phyloP scores from a whole-genome alignment of 2,888 invertebrate species.

The Bellardia bayeri region DNA sequence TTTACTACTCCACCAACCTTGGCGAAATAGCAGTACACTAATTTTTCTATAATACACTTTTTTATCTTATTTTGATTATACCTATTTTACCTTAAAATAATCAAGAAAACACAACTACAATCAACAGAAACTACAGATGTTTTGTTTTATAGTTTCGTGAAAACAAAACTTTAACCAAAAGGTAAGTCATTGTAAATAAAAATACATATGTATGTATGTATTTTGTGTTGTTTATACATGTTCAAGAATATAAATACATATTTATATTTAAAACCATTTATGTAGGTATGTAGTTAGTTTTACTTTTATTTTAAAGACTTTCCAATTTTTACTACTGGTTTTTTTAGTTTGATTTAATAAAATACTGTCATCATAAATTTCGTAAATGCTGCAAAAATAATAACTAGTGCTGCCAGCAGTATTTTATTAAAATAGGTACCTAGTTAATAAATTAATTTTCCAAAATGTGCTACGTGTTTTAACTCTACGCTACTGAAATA shows the following conservation, averaged over 20 bases:
- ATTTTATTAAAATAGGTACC: background rate
- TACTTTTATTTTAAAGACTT: background rate
- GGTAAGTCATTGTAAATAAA: background rate
- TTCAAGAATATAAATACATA: background rate
- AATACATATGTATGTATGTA: background rate
- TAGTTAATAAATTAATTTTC: too few species aligned
- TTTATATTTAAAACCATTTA: background rate
- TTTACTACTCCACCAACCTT: slow-evolving; percentile 69
- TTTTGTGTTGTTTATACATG: background rate
- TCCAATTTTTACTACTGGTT: background rate
- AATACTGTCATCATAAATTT: slow-evolving; percentile 3
- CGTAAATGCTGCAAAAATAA: background rate
- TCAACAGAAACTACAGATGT: background rate
- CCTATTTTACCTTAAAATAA: slow-evolving; percentile 24
- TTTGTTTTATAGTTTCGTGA: background rate
- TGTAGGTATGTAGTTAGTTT: background rate
- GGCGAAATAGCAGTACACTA: slow-evolving; percentile 58
- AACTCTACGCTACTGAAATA: too few species aligned
- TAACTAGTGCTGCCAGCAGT: background rate
- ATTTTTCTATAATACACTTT: slow-evolving; percentile 37
- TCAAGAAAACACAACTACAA: background rate
- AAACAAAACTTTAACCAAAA: background rate
- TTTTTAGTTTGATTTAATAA: background rate
- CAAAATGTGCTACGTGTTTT: too few species aligned
- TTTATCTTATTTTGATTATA: background rate